Evolutionary conservation across 2,797 vertebrate species (phyloP).

Genomic region (Paguma larvata): DNA sequence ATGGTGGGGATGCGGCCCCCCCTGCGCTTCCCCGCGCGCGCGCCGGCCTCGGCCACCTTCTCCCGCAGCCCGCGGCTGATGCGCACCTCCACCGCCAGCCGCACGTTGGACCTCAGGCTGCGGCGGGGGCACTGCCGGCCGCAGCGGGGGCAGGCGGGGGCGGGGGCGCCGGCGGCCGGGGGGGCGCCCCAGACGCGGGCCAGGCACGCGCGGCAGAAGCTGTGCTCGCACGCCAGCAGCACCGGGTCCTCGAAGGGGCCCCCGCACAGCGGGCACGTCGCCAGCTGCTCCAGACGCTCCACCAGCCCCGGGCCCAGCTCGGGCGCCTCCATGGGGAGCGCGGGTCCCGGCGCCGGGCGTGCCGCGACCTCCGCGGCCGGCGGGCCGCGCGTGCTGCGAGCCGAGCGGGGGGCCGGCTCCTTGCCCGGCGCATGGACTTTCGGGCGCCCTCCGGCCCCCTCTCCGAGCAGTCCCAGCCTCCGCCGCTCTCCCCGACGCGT

Average conservation of each 20-base stretch:
- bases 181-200: slow-evolving; percentile 74
- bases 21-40: slow-evolving; percentile 55
- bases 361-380: slow-evolving; percentile 45
- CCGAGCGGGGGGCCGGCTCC: neutral
- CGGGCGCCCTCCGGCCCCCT: neutral
- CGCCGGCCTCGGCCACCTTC: slow-evolving; percentile 76
- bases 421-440: slow-evolving; percentile 59
- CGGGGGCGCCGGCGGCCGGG: slow-evolving; percentile 67
- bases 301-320: slow-evolving; percentile 88
- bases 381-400: slow-evolving; percentile 5
- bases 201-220: slow-evolving; percentile 94
- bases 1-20: slow-evolving; percentile 84
- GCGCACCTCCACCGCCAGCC: slow-evolving; percentile 87
- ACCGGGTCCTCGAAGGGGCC: slow-evolving; percentile 95
- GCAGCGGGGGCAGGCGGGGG: slow-evolving; percentile 93
- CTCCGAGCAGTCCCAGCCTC: neutral
- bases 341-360: neutral
- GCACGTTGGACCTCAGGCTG: slow-evolving; percentile 93
- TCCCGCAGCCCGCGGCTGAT: slow-evolving; percentile 86
- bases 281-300: slow-evolving; percentile 93
- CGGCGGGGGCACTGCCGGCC: slow-evolving; percentile 92
- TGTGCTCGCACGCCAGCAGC: slow-evolving; percentile 95
- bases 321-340: slow-evolving; percentile 72
- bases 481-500: neutral
- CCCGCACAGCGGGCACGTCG: slow-evolving; percentile 94